Percentiles rank a stretch among this genome's conserved stretches.
Conservation (phyloP, 2,113 vertebrate genomes). For the Dendrocopos noguchii region DNA sequence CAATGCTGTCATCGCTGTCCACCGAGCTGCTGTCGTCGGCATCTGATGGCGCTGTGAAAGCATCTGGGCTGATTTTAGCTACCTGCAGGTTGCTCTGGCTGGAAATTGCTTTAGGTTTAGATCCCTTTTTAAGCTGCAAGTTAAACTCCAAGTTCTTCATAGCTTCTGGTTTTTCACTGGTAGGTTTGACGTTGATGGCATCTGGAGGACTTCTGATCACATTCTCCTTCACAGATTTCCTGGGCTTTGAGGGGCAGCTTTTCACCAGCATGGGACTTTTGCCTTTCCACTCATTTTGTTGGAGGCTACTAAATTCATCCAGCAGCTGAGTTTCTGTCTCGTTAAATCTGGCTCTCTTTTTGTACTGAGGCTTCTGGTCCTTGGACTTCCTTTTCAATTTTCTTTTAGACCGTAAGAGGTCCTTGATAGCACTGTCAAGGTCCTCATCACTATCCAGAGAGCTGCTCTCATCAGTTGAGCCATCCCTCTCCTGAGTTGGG, state of each 20-base stretch:
- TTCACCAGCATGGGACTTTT: conserved; percentile 50
- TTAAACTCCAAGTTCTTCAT: background rate
- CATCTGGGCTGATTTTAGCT: background rate
- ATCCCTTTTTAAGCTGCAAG: background rate
- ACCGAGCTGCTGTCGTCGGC: conserved; percentile 87
- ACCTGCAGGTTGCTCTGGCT: background rate
- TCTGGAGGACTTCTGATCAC: background rate
- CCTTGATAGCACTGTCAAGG: conserved; percentile 92
- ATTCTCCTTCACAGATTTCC: conserved; percentile 20
- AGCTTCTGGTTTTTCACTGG: conserved; percentile 14
- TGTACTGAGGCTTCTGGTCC: conserved; percentile 78
- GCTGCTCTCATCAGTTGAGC: conserved; percentile 91
- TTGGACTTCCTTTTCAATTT: conserved; percentile 84
- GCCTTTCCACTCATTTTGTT: conserved; percentile 22
- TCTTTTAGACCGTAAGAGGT: conserved; percentile 90
- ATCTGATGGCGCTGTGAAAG: background rate
- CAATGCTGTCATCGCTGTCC: conserved; percentile 95
- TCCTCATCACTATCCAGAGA: conserved; percentile 96
- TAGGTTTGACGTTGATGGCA: background rate
- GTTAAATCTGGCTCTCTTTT: conserved; percentile 76
- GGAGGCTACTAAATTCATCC: conserved; percentile 16
- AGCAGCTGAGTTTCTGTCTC: conserved; percentile 55
- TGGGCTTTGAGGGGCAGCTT: conserved; percentile 74
- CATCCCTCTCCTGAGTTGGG: background rate
- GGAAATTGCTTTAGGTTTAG: background rate